phyloP scores from a whole-genome alignment of 1,140 invertebrate genomes.

The Listronotus bonariensis region DNA sequence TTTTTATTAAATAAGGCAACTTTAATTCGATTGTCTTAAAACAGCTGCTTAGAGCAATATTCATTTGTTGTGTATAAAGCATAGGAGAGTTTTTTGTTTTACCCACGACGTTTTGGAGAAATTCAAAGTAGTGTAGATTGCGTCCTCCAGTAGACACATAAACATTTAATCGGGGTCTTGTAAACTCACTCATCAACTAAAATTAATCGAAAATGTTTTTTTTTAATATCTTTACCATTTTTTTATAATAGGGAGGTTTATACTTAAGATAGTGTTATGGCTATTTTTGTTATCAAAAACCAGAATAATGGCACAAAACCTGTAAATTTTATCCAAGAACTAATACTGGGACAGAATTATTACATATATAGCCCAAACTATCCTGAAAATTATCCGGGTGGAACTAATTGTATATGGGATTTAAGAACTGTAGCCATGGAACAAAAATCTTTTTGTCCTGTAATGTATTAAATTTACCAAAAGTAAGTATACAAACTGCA shows the following conservation, averaged over 20 bases:
- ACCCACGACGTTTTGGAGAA: too few relatives aligned
- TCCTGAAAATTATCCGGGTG: not conserved
- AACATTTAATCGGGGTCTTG: too few relatives aligned
- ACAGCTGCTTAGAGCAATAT: too few relatives aligned
- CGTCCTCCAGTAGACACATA: too few relatives aligned
- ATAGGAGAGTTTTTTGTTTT: too few relatives aligned
- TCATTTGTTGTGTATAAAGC: too few relatives aligned
- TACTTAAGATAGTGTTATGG: not conserved
- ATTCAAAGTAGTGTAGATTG: too few relatives aligned
- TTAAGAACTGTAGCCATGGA: conserved; percentile 4
- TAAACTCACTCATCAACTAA: too few relatives aligned
- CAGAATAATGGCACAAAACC: not conserved
- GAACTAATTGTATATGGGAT: conserved; percentile 4
- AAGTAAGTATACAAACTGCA: conserved; percentile 1
- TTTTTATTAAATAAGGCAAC: too few relatives aligned
- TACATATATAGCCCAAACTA: not conserved
- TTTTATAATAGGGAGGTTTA: not conserved
- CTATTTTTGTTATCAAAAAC: not conserved
- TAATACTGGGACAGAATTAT: conserved; percentile 9
- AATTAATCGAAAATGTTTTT: too few relatives aligned
- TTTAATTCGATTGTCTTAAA: too few relatives aligned
- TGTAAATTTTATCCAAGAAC: not conserved
- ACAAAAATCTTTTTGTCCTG: conserved; percentile 11
- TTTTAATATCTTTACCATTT: too few relatives aligned
- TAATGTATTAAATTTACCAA: not conserved